These are phyloP conservation scores for Malurus leucopterus DNA, from an alignment of 2,797 vertebrate genomes.

Conservation along the genomic window DNA sequence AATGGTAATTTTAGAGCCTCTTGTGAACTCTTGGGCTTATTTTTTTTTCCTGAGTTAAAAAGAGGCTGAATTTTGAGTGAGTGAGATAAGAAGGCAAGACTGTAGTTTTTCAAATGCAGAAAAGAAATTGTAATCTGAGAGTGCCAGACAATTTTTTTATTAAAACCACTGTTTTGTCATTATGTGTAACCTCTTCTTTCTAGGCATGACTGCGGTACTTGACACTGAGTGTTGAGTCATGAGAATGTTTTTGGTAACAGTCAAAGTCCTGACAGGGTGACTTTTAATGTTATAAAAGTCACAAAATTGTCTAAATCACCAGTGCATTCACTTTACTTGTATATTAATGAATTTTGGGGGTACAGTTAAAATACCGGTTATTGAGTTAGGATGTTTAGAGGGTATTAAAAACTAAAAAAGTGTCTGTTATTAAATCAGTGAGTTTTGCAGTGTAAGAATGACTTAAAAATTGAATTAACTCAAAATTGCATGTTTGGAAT, in stretches of 20 bases:
- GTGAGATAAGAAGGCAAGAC: not conserved
- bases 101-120: not conserved
- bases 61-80: not conserved
- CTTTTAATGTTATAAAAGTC: not conserved
- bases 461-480: not conserved
- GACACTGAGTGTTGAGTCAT: not conserved
- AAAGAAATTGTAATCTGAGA: not conserved
- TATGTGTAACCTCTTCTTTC: not conserved
- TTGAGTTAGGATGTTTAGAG: not conserved
- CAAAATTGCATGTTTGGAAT: not conserved
- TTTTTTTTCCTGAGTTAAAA: not conserved
- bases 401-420: not conserved
- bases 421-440: not conserved
- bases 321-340: not conserved
- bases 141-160: not conserved
- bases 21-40: not conserved
- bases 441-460: not conserved
- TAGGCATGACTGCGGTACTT: not conserved
- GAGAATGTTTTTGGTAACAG: not conserved
- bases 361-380: not conserved
- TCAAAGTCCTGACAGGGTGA: not conserved
- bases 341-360: not conserved
- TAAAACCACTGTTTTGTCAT: not conserved
- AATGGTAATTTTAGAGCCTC: not conserved
- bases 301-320: not conserved